Base-by-base conservation (phyloP, 2,113 vertebrate genomes). In the Cephalopholis sonnerati region DNA sequence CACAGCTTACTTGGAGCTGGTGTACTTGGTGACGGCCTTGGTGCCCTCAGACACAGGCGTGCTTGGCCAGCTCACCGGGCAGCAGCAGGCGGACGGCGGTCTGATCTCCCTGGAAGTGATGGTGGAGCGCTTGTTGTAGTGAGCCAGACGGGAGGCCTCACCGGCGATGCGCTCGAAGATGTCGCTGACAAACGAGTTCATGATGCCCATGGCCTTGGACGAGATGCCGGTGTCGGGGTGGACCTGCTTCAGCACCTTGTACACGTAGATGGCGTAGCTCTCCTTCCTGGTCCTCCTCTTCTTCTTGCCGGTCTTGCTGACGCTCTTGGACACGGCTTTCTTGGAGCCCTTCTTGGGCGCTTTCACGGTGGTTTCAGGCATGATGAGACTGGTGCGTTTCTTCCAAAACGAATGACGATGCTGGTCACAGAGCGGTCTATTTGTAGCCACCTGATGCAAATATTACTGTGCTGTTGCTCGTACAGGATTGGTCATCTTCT, bases 101-200 rank as follows among this genome's bases (percentile, higher is more conserved):
- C 95, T 97, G 96, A 97, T 97, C 95, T 97, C 96, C 80, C 95
- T 84, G 5, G 95, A 96, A 0, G 94, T 67, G 86, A 96, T 96
- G 77, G 95, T 95, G 16, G 94, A 84, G 0, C 94, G 87, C n/a
- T 93, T 88, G 15, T 92, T 94, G 67, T 93, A 96, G 55, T 95
- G 96, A 62, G 96, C 90, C 67, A 92, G 4, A 64, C 95, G 18
- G 0, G 82, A 81, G 0, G 91, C 64, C 54, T 93, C 92, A 0
- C 84, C 81, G 11, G 86, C 91, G 41, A 94, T 93, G 10, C 92
- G 90, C 85, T 94, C 94, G 4, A 94, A 94, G 61, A 94, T 94
- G 76, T 94, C 93, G 46, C 75, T 87, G 4, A 94, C 93, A 7
- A 94, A 93, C 0, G 91, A 92, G 79, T 94, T 93, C 93, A 93